Evolutionary conservation across 2,797 vertebrate genomes (phyloP), one percentile per base, ranked within the genome.

Genomic region (Zalophus californianus): DNA sequence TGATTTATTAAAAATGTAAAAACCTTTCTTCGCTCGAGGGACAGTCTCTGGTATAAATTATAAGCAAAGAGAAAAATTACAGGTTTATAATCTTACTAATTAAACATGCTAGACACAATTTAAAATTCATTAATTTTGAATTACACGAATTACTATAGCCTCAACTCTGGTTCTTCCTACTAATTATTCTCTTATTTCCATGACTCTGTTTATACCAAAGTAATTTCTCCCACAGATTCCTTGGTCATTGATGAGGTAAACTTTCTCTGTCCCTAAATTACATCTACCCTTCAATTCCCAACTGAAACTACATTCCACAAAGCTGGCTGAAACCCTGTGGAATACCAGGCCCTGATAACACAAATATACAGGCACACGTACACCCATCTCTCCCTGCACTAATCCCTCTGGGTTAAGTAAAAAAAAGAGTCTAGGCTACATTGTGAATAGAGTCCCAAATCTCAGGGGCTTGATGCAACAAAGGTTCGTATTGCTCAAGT

Each of bases 1-100:
- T 5, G 60, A 60, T 91, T 78, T 50, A 97, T 92, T 84, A 93
- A 97, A 96, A 93, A 93, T 80, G 6, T 54, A 91, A 92, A 93
- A 94, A 44, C 21, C 80, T 87, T 66, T 87, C 86, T 93, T 50
- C 92, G 82, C 52, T 88, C 35, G 80, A 93, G 35, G 68, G 60
- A 41, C 87, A 92, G 50, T 20, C 13, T 21, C 32, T 86, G 25
- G 79, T 29, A 64, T 25, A 75, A 88, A 73, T 35, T 50, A 86
- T 14, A 68, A 87, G 35, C 80, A 90, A 92, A 84, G 41, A 95
- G 25, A 93, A 95, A 83, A 84, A 89, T 60, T 48, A 62, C 38
- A 95, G 38, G 29, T 70, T 95, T 18, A 85, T 35, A 52, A 77
- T 86, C 83, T 62, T 60, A 96, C 48, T 62, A 91, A 82, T 41